Evolutionary conservation across 2,113 vertebrate genomes (phyloP), one percentile per base, ranked within the genome.

Genomic region (Onychostruthus taczanowskii): DNA sequence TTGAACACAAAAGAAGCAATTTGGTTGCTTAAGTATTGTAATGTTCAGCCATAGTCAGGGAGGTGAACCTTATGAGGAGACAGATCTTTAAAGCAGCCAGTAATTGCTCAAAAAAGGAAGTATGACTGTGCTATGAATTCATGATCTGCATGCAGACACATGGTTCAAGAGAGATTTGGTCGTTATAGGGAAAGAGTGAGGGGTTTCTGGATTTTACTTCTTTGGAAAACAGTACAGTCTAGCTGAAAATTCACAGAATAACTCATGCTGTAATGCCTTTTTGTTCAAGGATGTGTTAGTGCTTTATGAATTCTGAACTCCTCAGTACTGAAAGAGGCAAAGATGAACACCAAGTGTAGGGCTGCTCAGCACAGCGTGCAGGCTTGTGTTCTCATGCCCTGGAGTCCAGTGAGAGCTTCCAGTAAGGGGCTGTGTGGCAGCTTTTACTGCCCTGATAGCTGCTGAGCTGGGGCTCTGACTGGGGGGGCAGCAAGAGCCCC

Each of bases 401-500:
- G 7, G n/a, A 53, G 44, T 37, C 16, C 55, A 39, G 19, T 2
- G 55, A 39, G n/a, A 85, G 35, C 39, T 93, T 24, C 13, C 58
- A n/a, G 35, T 18, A 30, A 33, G 55, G 52, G 44, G 6, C 55
- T 62, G 8, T 49, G 35, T 39, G 26, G 4, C 52, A 61, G 17
- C 23, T 77, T 63, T 75, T 35, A 3, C 11, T 2, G 30, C 17
- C 0, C 1, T 33, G 41, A 1, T 10, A 7, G 11, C 55, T 80
- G 37, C n/a, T 24, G 56, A 64, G 49, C 79, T 49, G 56, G 14
- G 9, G 9, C 9, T 13, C 12, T 81, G 15, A 9, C 0, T n/a
- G 37, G 39, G 11, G 0, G 20, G 44, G 7, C 1, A 2, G 1
- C 0, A 2, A 35, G 58, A 37, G 19, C 16, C 22, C 19, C 0